Base-by-base conservation (phyloP, 2,113 vertebrate genomes). In the Speoplatyrhinus poulsoni region DNA sequence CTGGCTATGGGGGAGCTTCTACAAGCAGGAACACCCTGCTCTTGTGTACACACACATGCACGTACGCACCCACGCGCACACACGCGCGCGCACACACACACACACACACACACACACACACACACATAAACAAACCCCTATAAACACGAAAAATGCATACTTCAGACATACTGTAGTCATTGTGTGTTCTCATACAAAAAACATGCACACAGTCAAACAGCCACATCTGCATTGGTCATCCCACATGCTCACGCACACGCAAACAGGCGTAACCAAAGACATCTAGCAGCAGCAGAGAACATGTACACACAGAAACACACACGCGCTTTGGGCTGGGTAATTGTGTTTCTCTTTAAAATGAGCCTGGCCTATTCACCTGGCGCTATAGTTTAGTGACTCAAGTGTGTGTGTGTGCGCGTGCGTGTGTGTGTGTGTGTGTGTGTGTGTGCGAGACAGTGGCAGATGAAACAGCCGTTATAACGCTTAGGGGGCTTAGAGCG, bases 1-100 rank as follows among this genome's bases (percentile, higher is more conserved):
- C 83, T 73, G 75, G 85, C 74, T 72, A 73, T 62, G 52, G 70
- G 77, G 80, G 73, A 74, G 78, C 85, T 82, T 77, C 65, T 80
- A 83, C 78, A 82, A 81, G 82, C 10, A 13, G 46, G 10, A 61
- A 32, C 72, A 46, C 49, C 70, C 84, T 75, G 84, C 66, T 67
- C 81, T 81, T 62, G 56, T 19, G 7, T 56, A 75, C 72, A 64
- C 72, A 80, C 59, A 36, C 17, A 69, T 17, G 1, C 53, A 50
- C 48, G 26, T 16, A 36, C 33, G 17, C 53, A 56, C 46, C 9
- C 46, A 17, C 48, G 11, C 17, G 26, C 67, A 3, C 10, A 52
- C 36, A 59, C 10, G 70, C 10, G 59, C n/a, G n/a, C n/a, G n/a
- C 3, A 41, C 32, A 32, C 47, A 59, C 17, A 55, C 33, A 55